phyloP scores from a whole-genome alignment of 2,797 vertebrate species.

The Schizothorax lantsangensis region DNA sequence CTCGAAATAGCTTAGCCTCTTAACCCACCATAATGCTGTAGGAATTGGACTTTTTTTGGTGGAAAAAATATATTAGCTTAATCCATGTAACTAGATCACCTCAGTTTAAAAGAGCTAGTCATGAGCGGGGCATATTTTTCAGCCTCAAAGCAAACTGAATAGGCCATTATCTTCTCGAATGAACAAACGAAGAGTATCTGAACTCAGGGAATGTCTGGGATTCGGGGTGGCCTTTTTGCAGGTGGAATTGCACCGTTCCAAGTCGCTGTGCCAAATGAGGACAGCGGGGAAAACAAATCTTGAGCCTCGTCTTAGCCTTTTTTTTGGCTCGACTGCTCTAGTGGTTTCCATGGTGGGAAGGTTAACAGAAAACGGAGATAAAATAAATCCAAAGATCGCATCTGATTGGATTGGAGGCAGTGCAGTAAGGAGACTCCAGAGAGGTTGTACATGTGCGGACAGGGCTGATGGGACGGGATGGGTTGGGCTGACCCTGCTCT shows the following conservation, averaged over 20 bases:
- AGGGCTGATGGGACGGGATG: conserved; percentile 12
- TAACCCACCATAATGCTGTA: conserved; percentile 58
- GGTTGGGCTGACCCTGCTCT: conserved; percentile 43
- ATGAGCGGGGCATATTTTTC: conserved; percentile 67
- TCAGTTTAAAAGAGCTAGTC: conserved; percentile 58
- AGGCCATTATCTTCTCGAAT: conserved; percentile 67
- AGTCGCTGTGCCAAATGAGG: conserved; percentile 32
- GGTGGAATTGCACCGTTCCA: conserved; percentile 33
- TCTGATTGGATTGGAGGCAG: conserved; percentile 19
- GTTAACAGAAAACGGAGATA: background rate
- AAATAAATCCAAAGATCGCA: conserved; percentile 9
- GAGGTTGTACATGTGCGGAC: conserved; percentile 14
- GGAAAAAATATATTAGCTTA: conserved; percentile 56
- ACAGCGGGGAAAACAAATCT: conserved; percentile 15
- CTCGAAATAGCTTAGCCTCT: conserved; percentile 61
- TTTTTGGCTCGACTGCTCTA: background rate
- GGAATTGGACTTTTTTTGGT: conserved; percentile 56
- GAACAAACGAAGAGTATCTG: conserved; percentile 9
- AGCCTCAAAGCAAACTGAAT: conserved; percentile 63
- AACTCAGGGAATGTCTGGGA: conserved; percentile 35
- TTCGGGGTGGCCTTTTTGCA: conserved; percentile 25
- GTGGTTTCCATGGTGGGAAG: conserved; percentile 20
- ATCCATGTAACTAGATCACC: conserved; percentile 67
- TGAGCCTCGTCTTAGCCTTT: background rate
- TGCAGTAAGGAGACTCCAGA: conserved; percentile 26